Percentiles rank a stretch among this genome's conserved stretches.
phyloP scores from a whole-genome alignment of 2,113 vertebrate genomes.

The Dascyllus trimaculatus region DNA sequence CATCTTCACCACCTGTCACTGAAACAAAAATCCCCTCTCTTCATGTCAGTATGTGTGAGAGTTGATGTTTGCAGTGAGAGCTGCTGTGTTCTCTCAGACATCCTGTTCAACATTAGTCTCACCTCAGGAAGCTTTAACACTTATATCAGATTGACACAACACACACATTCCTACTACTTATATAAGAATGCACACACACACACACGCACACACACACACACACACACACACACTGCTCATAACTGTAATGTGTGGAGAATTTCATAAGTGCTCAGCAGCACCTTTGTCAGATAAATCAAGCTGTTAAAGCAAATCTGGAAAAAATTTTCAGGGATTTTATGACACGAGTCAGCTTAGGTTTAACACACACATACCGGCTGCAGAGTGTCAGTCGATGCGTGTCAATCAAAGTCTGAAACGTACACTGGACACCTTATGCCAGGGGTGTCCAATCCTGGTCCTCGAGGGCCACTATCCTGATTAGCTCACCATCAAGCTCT shows the following conservation, averaged over 20 bases:
- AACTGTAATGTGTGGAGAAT: background rate
- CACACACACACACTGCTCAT: background rate
- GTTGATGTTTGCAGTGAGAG: slow-evolving; percentile 26
- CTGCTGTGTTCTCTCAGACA: background rate
- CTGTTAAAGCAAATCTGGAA: background rate
- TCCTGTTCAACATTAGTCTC: slow-evolving; percentile 48
- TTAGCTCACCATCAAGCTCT: too few species aligned
- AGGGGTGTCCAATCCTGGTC: too few species aligned
- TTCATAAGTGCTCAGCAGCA: background rate
- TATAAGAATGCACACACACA: slow-evolving; percentile 1
- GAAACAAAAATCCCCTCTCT: background rate
- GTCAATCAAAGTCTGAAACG: too few species aligned
- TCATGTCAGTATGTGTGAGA: slow-evolving; percentile 29
- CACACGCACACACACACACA: slow-evolving; percentile 1
- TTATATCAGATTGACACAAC: background rate
- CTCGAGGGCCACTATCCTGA: too few species aligned
- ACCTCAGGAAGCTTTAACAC: slow-evolving; percentile 33
- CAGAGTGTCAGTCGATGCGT: too few species aligned
- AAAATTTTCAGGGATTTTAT: too few species aligned
- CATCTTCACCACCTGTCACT: background rate
- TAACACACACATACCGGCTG: too few species aligned
- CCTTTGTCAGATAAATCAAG: background rate
- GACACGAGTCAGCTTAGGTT: too few species aligned
- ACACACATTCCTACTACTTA: slow-evolving; percentile 19
- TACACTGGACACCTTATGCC: too few species aligned